Evolutionary conservation across 2,888 invertebrate species (phyloP), one percentile per base, ranked within the genome.

Genomic region (Spilarctia lutea): DNA sequence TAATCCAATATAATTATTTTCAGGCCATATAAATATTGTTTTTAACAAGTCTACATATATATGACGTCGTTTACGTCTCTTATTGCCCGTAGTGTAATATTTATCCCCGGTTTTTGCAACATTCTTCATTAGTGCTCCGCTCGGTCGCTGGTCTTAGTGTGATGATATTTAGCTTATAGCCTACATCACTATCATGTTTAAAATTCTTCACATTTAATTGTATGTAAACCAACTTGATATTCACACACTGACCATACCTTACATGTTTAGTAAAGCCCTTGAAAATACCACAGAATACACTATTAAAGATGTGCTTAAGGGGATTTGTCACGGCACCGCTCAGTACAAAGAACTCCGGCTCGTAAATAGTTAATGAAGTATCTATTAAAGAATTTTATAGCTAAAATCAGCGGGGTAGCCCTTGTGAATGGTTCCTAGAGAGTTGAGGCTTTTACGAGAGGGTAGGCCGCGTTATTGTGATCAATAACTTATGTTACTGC

Each of bases 291-390:
- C 73, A 78, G 75, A 84, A 85, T 75, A 72, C 78, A 65, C 82
- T 79, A 88, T 89, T 85, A 87, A 85, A 86, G 71, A 72, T 81
- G 81, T 77, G 85, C 88, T 86, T 85, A 81, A 84, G 80, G 80
- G 83, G 81, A 87, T 92, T 91, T 90, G 92, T 91, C 89, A 91
- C 86, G 86, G 86, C 71, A 75, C 70, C 73, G 65, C 72, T 33
- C n/a, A 52, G 42, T 85, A 88, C 91, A 92, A 91, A 91, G 87
- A 82, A 79, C 74, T 77, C 77, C 73, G 83, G 2, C 70, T 82
- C 89, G 87, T 92, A 91, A 93, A 92, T 91, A 4, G 45, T 87
- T 92, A 92, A 94, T 91, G 91, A 91, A 93, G 89, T 91, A 90
- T 81, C 89, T 60, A 71, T 74, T 74, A 76, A 56, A 35, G 71